Base-by-base conservation (phyloP, 2,797 vertebrate genomes). In the Anolis apletophallus region DNA sequence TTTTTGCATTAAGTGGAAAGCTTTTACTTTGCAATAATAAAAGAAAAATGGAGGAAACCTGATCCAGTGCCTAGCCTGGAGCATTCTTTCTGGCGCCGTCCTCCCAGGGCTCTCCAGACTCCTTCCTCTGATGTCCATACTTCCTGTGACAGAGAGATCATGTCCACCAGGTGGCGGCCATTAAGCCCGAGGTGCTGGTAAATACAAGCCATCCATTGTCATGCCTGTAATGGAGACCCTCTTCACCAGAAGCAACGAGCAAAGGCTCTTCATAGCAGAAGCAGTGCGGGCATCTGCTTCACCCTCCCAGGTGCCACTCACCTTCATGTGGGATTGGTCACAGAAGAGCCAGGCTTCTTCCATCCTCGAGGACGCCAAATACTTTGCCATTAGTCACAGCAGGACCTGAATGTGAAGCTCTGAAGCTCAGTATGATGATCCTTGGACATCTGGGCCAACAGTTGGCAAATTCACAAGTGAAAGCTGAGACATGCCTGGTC, bases 11-110 rank as follows among this genome's bases (percentile, higher is more conserved):
- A 10, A 0, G 50, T 82, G 59, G 87, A 85, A 82, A 19, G 0
- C 29, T 80, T 90, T 87, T 74, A 32, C 87, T 92, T 73, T 57
- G 12, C 84, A 87, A 82, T 69, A 68, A 69, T 85, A 68, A 76
- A 61, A 85, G 67, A 74, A 84, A 71, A 71, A 78, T n/a, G 64
- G 50, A 76, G 54, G 64, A 85, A 85, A 85, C 50, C 32, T 46
- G 83, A 85, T 57, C 83, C 71, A 46, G 32, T 67, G 59, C 52
- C 77, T 80, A 10, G 32, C 19, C 46, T 13, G 29, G 8, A 19
- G 52, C 68, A 79, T 29, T 26, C 34, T 4, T 17, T 0, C n/a
- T 34, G n/a, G 26, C 83, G 21, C 88, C 83, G 69, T 46, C 75
- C 2, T 6, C 6, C 64, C 29, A 1, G 68, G 59, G 67, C 61